Evolutionary conservation across 2,888 invertebrate genomes (phyloP).

Genomic region (Petrolisthes cinctipes): DNA sequence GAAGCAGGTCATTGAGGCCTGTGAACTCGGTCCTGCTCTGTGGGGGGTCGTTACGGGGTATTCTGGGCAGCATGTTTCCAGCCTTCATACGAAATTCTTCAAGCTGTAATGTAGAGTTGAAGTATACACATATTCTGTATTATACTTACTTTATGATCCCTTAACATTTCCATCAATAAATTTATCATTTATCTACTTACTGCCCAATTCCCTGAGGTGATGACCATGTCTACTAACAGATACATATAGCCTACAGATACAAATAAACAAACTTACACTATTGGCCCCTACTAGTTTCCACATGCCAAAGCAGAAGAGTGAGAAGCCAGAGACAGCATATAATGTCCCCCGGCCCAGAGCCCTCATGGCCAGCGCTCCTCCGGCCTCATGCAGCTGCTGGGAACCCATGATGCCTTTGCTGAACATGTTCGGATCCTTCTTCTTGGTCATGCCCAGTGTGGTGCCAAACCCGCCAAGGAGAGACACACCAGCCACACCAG

Average conservation of each 20-base stretch:
- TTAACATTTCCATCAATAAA: too few relatives aligned
- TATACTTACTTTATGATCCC: too few relatives aligned
- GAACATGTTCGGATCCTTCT: conserved; percentile 83
- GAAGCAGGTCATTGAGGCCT: conserved; percentile 85
- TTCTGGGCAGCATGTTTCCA: conserved; percentile 81
- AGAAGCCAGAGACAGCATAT: conserved; percentile 88
- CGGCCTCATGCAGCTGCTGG: conserved; percentile 78
- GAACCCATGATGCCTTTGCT: conserved; percentile 76
- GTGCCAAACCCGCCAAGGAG: conserved; percentile 85
- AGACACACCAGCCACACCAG: conserved; percentile 82
- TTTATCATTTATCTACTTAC: too few relatives aligned
- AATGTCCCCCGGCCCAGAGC: conserved; percentile 90
- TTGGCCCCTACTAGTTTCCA: conserved; percentile 91
- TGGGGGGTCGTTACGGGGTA: conserved; percentile 83
- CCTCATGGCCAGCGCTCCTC: conserved; percentile 81
- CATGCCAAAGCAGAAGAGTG: conserved; percentile 82
- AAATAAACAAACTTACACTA: conserved; percentile 75
- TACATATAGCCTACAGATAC: not conserved
- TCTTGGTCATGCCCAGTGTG: conserved; percentile 82
- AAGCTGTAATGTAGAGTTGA: conserved; percentile 34
- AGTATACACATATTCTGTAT: too few relatives aligned
- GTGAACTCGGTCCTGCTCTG: conserved; percentile 88
- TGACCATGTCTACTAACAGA: not conserved
- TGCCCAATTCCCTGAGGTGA: too few relatives aligned
- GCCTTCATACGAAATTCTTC: conserved; percentile 84